Conservation (phyloP, 2,797 vertebrate species). For the Gallinago stenura region DNA sequence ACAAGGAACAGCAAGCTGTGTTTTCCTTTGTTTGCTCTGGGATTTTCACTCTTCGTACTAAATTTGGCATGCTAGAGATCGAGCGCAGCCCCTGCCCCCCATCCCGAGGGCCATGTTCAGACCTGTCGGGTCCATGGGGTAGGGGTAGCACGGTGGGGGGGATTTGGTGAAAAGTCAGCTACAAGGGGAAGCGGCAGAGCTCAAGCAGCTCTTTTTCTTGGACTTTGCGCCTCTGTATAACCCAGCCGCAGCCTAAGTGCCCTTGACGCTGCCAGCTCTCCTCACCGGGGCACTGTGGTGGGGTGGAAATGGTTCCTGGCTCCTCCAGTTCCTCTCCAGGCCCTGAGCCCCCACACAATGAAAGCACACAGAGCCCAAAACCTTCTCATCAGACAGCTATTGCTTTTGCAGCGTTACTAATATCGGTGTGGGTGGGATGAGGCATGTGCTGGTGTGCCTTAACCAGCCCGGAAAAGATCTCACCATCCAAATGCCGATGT, state of each 20-base stretch:
- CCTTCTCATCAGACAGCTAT: not conserved
- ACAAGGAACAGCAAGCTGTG: constrained; percentile 12
- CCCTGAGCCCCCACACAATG: not conserved
- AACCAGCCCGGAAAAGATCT: not conserved
- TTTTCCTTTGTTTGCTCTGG: constrained; percentile 3
- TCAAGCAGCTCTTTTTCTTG: not conserved
- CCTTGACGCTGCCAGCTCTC: not conserved
- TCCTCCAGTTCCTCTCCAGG: not conserved
- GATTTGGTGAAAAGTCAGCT: constrained; percentile 1
- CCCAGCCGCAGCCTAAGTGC: not conserved
- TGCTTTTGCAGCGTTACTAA: not conserved
- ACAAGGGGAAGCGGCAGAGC: not conserved
- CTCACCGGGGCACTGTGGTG: not conserved
- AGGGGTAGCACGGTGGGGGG: not conserved
- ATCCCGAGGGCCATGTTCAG: not conserved
- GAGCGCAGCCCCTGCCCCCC: not conserved
- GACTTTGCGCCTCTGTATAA: not conserved
- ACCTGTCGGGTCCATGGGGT: not conserved
- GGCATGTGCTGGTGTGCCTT: not conserved
- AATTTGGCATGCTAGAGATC: not conserved
- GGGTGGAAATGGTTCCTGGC: not conserved
- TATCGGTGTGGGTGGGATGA: not conserved
- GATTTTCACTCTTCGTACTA: constrained; percentile 12
- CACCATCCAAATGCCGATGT: not conserved
- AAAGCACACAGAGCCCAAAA: not conserved